Conservation (phyloP, 1,140 invertebrate genomes). For the Leptopilina clavipes region DNA sequence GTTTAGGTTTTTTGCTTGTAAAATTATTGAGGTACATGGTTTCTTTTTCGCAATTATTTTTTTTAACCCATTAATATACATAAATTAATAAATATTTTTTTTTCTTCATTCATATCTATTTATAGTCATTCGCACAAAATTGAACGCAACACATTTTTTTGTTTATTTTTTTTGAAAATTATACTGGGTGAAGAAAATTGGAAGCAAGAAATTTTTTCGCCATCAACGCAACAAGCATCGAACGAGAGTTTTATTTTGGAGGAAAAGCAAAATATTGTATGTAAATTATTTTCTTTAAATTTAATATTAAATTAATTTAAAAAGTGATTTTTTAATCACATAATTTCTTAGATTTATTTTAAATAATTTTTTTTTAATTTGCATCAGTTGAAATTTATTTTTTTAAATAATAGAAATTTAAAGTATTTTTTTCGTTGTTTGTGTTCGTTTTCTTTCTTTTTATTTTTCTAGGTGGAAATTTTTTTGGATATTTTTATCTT, state of each 20-base stretch:
- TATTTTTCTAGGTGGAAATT: neutral
- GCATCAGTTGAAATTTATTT: too few relatives aligned
- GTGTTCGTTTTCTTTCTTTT: neutral
- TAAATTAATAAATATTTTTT: too few relatives aligned
- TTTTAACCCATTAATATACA: too few relatives aligned
- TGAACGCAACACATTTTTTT: neutral
- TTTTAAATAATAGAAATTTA: too few relatives aligned
- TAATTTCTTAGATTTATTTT: neutral
- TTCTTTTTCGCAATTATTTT: constrained; percentile 6
- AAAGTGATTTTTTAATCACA: too few relatives aligned
- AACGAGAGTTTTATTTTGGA: neutral
- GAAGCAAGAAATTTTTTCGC: neutral
- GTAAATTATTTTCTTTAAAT: neutral
- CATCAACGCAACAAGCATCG: neutral
- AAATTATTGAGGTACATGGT: constrained; percentile 30
- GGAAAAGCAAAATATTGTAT: neutral
- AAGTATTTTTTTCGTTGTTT: too few relatives aligned
- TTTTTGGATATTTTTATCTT: too few relatives aligned
- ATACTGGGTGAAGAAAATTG: neutral
- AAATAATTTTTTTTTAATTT: too few relatives aligned
- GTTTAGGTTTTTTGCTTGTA: neutral
- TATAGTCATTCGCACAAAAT: neutral
- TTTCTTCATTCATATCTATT: neutral
- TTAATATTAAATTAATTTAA: neutral
- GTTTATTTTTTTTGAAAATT: neutral